Conservation (phyloP, 1,140 invertebrate genomes). For the Aporrectodea caliginosa region DNA sequence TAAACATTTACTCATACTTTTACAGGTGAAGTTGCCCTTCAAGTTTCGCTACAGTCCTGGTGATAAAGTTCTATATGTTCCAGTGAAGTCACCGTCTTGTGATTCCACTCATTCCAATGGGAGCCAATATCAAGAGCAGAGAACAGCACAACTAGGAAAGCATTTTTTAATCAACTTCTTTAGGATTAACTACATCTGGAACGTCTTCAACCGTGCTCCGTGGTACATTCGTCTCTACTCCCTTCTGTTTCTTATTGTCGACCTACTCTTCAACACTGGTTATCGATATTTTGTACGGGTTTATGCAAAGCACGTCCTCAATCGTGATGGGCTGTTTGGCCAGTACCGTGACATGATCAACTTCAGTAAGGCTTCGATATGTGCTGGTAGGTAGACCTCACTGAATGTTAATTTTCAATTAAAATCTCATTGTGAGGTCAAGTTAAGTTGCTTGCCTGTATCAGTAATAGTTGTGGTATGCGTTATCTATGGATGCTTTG, state of each 20-base stretch:
- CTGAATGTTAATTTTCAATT: neutral
- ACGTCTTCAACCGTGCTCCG: conserved; percentile 38
- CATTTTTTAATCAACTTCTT: conserved; percentile 47
- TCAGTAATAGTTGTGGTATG: neutral
- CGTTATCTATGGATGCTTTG: neutral
- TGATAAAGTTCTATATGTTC: conserved; percentile 35
- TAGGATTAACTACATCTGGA: conserved; percentile 35
- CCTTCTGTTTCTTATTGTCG: conserved; percentile 38
- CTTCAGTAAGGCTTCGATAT: conserved; percentile 40
- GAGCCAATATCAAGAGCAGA: neutral
- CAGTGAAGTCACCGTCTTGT: no score
- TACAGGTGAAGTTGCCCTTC: conserved; percentile 36
- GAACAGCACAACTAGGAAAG: neutral
- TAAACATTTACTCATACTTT: no score
- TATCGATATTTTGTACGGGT: conserved; percentile 40
- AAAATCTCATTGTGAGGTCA: neutral
- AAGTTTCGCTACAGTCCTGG: conserved; percentile 35
- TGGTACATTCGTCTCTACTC: conserved; percentile 41
- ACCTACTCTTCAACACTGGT: conserved; percentile 37
- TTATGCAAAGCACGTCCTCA: conserved; percentile 38
- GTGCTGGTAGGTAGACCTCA: conserved; percentile 39
- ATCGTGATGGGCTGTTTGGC: conserved; percentile 37
- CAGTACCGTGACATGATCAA: conserved; percentile 44
- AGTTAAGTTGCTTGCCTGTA: neutral
- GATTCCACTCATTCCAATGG: neutral